These are phyloP conservation scores for Cyclargus thomasi DNA, from an alignment of 1,140 invertebrate genomes.

Conservation along the genomic window DNA sequence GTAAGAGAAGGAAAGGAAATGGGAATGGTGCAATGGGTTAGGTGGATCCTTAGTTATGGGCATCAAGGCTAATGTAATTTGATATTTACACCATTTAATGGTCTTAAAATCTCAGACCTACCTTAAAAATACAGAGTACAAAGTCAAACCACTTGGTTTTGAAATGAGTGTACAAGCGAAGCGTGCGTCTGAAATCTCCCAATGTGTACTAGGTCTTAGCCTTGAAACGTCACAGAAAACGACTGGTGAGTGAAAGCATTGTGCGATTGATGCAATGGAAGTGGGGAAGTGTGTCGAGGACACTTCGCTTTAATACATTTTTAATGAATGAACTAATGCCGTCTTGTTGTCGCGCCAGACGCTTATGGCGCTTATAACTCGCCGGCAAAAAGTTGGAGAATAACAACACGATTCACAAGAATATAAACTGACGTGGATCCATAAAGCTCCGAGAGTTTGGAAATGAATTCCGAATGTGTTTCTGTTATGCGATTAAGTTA, in stretches of 20 bases:
- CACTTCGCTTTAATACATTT: constrained; percentile 38
- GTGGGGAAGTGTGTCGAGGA: constrained; percentile 57
- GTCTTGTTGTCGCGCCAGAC: neutral
- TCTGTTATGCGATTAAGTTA: neutral
- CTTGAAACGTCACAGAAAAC: constrained; percentile 69
- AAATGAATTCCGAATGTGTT: neutral
- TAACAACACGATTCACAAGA: neutral
- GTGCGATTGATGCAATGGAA: constrained; percentile 59
- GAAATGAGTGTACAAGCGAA: neutral
- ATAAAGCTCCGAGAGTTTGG: neutral
- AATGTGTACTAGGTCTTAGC: constrained; percentile 29
- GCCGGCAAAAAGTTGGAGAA: neutral
- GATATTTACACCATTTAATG: too few species aligned
- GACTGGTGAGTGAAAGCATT: constrained; percentile 65
- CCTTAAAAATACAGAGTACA: too few species aligned
- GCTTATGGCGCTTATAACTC: constrained; percentile 3
- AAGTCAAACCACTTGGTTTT: too few species aligned
- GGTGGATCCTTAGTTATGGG: too few species aligned
- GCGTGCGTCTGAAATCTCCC: neutral
- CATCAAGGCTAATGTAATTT: too few species aligned
- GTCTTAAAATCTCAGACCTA: too few species aligned
- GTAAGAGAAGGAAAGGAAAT: too few species aligned
- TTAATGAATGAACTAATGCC: constrained; percentile 41
- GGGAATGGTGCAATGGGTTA: too few species aligned
- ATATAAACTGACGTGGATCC: neutral